A percentile compares a stretch with the other conserved stretches of the same genome.
Conservation (phyloP, 2,797 vertebrate species). For the Phoebastria nigripes region DNA sequence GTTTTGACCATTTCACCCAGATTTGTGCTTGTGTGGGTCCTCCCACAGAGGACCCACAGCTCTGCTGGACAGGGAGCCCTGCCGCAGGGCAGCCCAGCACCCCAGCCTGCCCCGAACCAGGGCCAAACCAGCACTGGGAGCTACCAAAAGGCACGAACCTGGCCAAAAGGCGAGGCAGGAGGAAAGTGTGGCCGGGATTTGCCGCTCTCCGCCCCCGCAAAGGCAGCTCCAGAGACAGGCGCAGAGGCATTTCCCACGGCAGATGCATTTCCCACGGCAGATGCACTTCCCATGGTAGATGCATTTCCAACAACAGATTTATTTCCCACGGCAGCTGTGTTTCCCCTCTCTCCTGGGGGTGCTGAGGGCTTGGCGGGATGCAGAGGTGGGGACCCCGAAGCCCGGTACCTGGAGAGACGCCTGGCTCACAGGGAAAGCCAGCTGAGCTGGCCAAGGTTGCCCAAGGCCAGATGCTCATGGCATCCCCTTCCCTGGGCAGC, state of each 20-base stretch:
- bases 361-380: rapidly evolving
- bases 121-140: background rate
- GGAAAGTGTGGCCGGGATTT: background rate
- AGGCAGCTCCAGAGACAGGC: background rate
- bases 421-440: background rate
- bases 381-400: background rate
- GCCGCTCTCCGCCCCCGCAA: background rate
- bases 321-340: constrained; percentile 15
- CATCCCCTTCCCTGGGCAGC: no score
- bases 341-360: background rate
- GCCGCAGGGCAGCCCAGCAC: rapidly evolving
- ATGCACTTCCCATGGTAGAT: background rate
- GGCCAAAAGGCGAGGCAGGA: background rate
- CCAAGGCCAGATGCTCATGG: rapidly evolving
- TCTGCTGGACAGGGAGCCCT: background rate
- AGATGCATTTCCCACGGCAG: background rate
- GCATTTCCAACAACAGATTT: background rate
- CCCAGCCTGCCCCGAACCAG: rapidly evolving
- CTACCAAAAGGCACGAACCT: background rate
- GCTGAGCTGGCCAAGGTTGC: background rate
- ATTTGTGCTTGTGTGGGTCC: background rate
- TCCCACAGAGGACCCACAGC: background rate
- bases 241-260: background rate
- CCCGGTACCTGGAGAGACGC: rapidly evolving
- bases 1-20: background rate